These are phyloP conservation scores for Sarcophaga bullata DNA, from an alignment of 1,140 invertebrate species.

Conservation along the genomic window DNA sequence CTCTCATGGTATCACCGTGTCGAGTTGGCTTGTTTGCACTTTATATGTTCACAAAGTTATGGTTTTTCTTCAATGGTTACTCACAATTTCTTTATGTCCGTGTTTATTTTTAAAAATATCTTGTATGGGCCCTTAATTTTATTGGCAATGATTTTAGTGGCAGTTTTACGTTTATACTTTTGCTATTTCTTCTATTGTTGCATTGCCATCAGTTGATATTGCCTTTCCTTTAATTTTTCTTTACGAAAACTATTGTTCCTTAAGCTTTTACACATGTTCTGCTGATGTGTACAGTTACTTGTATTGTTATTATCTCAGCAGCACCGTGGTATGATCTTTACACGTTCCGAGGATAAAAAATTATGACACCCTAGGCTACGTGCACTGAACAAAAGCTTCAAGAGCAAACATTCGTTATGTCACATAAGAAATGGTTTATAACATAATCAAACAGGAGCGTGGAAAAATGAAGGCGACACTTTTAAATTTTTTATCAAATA, in stretches of 20 bases:
- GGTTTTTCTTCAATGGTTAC: conserved; percentile 2
- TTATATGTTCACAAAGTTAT: not conserved
- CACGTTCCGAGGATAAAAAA: too few relatives aligned
- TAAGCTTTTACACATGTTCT: too few relatives aligned
- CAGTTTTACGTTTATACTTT: not conserved
- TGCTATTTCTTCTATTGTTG: not conserved
- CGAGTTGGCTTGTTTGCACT: not conserved
- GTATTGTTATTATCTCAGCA: not conserved
- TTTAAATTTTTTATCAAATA: too few relatives aligned
- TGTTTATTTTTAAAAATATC: not conserved
- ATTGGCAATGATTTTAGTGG: not conserved
- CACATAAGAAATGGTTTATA: too few relatives aligned
- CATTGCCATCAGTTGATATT: not conserved
- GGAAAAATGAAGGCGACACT: too few relatives aligned
- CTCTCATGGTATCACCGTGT: too few relatives aligned
- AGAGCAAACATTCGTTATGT: too few relatives aligned
- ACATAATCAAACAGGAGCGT: too few relatives aligned
- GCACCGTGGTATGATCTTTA: too few relatives aligned
- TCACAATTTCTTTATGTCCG: not conserved
- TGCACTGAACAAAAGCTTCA: too few relatives aligned
- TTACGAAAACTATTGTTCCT: too few relatives aligned
- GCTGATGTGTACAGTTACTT: not conserved
- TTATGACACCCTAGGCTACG: too few relatives aligned
- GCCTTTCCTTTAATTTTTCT: not conserved
- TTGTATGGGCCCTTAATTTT: not conserved